Base-by-base conservation (phyloP, 1,140 invertebrate genomes). In the Drosophila suzukii region DNA sequence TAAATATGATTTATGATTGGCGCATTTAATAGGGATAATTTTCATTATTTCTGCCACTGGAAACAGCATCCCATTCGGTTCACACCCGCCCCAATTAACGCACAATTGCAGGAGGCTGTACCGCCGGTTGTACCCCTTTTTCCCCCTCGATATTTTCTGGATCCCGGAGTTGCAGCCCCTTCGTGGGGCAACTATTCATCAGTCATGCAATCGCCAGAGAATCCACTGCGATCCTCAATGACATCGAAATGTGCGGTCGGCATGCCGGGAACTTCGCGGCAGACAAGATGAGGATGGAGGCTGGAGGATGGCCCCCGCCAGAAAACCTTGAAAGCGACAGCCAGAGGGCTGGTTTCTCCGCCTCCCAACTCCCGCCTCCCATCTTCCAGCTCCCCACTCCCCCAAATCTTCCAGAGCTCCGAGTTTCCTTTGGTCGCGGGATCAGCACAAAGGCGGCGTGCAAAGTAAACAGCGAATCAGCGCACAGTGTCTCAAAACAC, bases 1-100 rank as follows among this genome's bases (percentile, higher is more conserved):
- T 89, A 90, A 90, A 90, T 58, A 90, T 90, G 86, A 90, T 90
- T 90, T 90, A 90, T 90, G 76, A 82, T 76, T 59, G 58, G 61
- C 38, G 63, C 78, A 81, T 85, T 90, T 90, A 90, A 90, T 90
- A 90, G 81, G 85, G 81, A 90, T 65, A 81, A 90, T 91, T 76
- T 79, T 63, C 53, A 51, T 71, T 71, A 71, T 63, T 71, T 71
- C 36, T 24, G 43, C 70, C 60, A 58, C 60, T 60, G 50, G 20
- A 74, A 58, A 58, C 68, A 56, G 53, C 55, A 67, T 66, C 63
- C 17, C 63, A 66, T 67, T 24, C 36, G 60, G 10, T 78, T 62
- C 58, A 62, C 61, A 78, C 68, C 70, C 73, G 75, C 75, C 75
- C 63, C 74, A 77, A 77, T 77, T 76, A 77, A 76, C 74, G 32